phyloP scores from a whole-genome alignment of 2,113 vertebrate species.

The Ochotona princeps region DNA sequence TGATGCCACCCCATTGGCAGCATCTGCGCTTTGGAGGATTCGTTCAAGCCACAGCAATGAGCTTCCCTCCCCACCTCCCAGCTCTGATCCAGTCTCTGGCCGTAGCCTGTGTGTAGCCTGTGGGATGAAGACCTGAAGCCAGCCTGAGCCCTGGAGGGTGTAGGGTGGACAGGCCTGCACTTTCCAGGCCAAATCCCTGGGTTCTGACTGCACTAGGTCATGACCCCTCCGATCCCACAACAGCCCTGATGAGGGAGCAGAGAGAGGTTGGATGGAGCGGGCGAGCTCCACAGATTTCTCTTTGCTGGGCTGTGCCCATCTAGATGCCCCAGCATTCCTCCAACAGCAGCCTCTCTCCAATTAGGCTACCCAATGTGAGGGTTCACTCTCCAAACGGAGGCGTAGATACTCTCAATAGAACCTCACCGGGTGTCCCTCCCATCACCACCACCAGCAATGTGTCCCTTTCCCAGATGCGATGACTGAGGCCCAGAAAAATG shows the following conservation, averaged over 20 bases:
- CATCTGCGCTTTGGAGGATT: no score
- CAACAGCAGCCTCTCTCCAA: no score
- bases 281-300: neutral
- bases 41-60: no score
- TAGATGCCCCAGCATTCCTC: neutral
- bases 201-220: neutral
- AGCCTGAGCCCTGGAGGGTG: neutral
- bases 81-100: no score
- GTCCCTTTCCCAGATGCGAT: neutral
- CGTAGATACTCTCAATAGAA: neutral
- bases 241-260: neutral
- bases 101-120: no score
- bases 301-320: neutral
- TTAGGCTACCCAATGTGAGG: rapidly evolving
- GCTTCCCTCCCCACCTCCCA: no score
- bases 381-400: neutral
- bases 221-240: neutral
- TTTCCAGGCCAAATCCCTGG: neutral
- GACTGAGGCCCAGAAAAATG: neutral
- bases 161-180: neutral
- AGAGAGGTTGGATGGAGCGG: neutral
- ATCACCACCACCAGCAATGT: neutral
- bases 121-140: neutral
- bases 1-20: no score
- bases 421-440: no score